Evolutionary conservation across 2,113 vertebrate genomes (phyloP).

Genomic region (Eublepharis macularius): DNA sequence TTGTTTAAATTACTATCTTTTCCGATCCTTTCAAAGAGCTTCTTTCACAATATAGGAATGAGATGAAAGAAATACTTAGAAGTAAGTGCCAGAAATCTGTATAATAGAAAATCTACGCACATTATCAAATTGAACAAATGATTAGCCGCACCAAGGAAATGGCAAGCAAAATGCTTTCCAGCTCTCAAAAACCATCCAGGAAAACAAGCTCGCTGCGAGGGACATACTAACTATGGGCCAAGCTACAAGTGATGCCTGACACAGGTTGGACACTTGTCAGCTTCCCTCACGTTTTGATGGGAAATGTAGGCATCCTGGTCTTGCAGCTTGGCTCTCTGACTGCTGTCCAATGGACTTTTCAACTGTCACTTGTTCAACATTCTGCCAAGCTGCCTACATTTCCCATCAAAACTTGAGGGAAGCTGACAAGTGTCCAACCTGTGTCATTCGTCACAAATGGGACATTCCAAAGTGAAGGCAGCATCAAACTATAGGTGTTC

Average conservation of each 20-base stretch:
- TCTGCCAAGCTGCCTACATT: no score
- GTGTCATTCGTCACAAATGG: no score
- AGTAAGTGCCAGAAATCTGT: conserved; percentile 33
- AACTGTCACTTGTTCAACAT: no score
- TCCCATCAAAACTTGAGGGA: no score
- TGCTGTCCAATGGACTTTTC: no score
- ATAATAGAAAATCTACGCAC: conserved; percentile 37
- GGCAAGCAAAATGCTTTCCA: conserved; percentile 40
- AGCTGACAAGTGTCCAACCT: no score
- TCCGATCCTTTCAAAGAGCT: conserved; percentile 31
- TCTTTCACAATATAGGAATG: conserved; percentile 29
- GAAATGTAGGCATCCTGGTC: no score
- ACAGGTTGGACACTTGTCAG: no score
- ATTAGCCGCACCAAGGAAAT: conserved; percentile 42
- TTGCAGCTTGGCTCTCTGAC: no score
- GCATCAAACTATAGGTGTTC: conserved; percentile 3
- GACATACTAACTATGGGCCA: background rate
- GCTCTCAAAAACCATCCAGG: conserved; percentile 19
- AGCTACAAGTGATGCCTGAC: background rate
- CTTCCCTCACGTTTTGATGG: no score
- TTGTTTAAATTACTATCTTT: conserved; percentile 54
- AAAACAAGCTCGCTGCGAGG: background rate
- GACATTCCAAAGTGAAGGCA: no score
- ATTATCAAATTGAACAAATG: conserved; percentile 41
- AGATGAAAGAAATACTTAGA: conserved; percentile 49